Evolutionary conservation across 1,140 invertebrate species (phyloP), one percentile per base, ranked within the genome.

Genomic region (Drosophila bocqueti): DNA sequence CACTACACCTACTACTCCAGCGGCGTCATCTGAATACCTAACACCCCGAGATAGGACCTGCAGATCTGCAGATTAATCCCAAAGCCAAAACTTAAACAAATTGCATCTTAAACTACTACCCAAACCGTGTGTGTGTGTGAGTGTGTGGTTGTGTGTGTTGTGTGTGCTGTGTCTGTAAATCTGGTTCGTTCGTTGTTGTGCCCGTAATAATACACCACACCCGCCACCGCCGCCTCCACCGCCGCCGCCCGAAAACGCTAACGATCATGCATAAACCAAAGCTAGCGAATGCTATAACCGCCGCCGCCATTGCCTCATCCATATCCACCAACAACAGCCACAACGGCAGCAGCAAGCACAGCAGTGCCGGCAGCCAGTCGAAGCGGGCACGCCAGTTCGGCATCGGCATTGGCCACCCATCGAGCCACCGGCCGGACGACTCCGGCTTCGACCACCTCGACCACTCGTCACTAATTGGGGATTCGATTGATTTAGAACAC

Each of bases 401-500:
- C 59, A 65, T 60, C 62, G 26, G 16, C 34, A 38, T 55, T 36
- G 55, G 34, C 55, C 55, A 58, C 36, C 55, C 55, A 26, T 40
- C 36, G 36, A 43, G 55, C 34, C 54, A 34, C 64, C 79, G 63
- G 26, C 62, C 57, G 72, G 76, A 76, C 61, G 84, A 87, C 18
- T 58, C 52, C 58, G 72, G 63, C 57, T 80, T 78, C 81, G 83
- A 91, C 58, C 67, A 75, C 11, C 67, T 71, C 67, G 66, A 63
- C 67, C 81, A 90, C 54, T 67, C 81, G 64, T 61, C 85, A 58
- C 86, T 90, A 91, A 91, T 79, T 72, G 83, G 79, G 68, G 87
- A 86, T 83, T 92, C 91, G 81, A 92, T 92, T 87, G 86, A 92
- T 83, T 90, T 95, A 62, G 94, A 94, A 84, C 94, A 95, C 91